These are phyloP conservation scores for Paraescarpia echinospica DNA, from an alignment of 1,140 invertebrate genomes.

Conservation along the genomic window DNA sequence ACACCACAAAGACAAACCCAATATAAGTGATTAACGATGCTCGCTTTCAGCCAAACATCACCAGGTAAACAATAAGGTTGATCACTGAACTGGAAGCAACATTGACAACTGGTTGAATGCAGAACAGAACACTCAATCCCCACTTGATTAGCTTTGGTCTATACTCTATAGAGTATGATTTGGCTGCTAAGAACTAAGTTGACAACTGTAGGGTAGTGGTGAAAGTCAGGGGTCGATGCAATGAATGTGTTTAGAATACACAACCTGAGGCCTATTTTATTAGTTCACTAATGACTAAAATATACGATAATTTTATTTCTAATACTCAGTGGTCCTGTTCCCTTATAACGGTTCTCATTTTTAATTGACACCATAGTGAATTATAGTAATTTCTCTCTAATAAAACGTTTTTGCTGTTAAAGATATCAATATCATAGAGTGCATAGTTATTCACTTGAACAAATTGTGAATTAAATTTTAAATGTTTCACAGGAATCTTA, in stretches of 20 bases:
- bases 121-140: not conserved
- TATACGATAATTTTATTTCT: not conserved
- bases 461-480: not conserved
- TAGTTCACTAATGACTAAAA: not conserved
- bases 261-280: no score
- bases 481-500: no score
- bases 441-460: not conserved
- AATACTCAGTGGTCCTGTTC: not conserved
- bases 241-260: not conserved
- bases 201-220: not conserved
- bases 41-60: not conserved
- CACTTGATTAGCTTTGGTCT: not conserved
- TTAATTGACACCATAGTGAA: not conserved
- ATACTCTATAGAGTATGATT: not conserved
- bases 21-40: not conserved
- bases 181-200: not conserved
- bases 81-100: not conserved
- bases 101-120: not conserved
- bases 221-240: not conserved
- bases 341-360: no score
- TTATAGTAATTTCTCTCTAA: not conserved
- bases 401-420: not conserved
- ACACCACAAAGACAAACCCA: not conserved
- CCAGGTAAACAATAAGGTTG: not conserved
- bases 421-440: not conserved